phyloP scores from a whole-genome alignment of 2,888 invertebrate genomes.

The Drosophila pegasa region DNA sequence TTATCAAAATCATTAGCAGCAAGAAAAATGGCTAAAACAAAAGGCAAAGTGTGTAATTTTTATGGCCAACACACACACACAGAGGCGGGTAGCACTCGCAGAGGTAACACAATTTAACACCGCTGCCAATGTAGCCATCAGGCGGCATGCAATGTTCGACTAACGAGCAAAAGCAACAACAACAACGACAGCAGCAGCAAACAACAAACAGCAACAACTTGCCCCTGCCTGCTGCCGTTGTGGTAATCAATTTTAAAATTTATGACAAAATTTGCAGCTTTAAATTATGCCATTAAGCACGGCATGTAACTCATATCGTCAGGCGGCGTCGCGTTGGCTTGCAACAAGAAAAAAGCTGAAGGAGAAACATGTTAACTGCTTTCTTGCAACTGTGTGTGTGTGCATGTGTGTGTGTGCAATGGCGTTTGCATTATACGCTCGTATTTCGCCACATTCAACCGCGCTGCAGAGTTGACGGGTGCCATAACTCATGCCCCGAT shows the following conservation, averaged over 20 bases:
- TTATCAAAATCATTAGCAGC: constrained; percentile 59
- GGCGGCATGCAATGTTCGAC: constrained; percentile 74
- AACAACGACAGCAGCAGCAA: constrained; percentile 43
- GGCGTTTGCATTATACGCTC: constrained; percentile 81
- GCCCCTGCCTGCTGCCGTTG: constrained; percentile 61
- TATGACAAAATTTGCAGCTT: constrained; percentile 84
- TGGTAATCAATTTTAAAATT: constrained; percentile 83
- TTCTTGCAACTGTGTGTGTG: constrained; percentile 58
- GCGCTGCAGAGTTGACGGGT: constrained; percentile 76
- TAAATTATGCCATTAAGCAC: constrained; percentile 84
- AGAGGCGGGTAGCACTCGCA: background rate
- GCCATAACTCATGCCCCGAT: constrained; percentile 77
- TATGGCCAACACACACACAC: constrained; percentile 49
- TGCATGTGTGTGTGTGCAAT: constrained; percentile 62
- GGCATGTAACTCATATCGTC: constrained; percentile 84
- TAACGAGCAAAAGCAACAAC: constrained; percentile 74
- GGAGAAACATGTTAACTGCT: constrained; percentile 80
- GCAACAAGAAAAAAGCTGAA: constrained; percentile 73
- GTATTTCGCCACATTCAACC: constrained; percentile 80
- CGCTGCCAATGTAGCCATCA: constrained; percentile 78
- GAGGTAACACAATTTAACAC: constrained; percentile 67
- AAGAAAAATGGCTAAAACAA: constrained; percentile 63
- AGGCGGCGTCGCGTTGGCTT: constrained; percentile 70
- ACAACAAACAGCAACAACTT: constrained; percentile 57
- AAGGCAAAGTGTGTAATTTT: constrained; percentile 64